Conservation (phyloP, 2,797 vertebrate species). For the Sphenodon punctatus region DNA sequence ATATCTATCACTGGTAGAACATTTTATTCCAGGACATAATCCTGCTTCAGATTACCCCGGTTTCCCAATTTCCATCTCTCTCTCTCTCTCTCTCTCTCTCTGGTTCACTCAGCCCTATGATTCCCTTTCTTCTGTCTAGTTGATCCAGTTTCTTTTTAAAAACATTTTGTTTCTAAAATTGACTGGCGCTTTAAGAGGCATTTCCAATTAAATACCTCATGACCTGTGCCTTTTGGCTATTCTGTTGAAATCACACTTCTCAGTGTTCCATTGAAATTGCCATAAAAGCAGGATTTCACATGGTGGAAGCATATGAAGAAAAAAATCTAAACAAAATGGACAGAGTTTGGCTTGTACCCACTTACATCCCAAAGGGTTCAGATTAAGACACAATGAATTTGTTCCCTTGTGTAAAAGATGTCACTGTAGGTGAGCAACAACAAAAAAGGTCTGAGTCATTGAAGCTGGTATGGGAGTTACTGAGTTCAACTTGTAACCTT, state of each 20-base stretch:
- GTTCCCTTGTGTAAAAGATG: slow-evolving; percentile 2
- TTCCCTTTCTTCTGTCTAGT: too few relatives aligned
- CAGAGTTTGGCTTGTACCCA: background rate
- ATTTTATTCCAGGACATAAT: too few relatives aligned
- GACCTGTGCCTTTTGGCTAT: background rate
- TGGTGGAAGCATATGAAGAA: background rate
- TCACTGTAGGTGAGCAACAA: background rate
- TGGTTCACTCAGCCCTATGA: too few relatives aligned
- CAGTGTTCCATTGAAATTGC: background rate
- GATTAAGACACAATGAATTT: slow-evolving; percentile 15
- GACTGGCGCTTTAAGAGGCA: background rate
- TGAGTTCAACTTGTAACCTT: background rate
- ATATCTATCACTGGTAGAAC: too few relatives aligned
- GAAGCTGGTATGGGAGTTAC: background rate
- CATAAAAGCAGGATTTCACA: background rate
- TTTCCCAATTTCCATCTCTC: too few relatives aligned
- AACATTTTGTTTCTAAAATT: background rate
- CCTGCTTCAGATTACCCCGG: too few relatives aligned
- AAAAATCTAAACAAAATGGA: too few relatives aligned
- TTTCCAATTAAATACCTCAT: background rate
- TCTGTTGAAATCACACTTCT: background rate
- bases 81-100: background rate
- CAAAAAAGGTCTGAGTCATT: background rate
- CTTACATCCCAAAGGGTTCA: background rate
- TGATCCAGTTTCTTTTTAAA: too few relatives aligned